These are phyloP conservation scores for Atherinosoma microstoma DNA, from an alignment of 2,797 vertebrate genomes.

Conservation along the genomic window DNA sequence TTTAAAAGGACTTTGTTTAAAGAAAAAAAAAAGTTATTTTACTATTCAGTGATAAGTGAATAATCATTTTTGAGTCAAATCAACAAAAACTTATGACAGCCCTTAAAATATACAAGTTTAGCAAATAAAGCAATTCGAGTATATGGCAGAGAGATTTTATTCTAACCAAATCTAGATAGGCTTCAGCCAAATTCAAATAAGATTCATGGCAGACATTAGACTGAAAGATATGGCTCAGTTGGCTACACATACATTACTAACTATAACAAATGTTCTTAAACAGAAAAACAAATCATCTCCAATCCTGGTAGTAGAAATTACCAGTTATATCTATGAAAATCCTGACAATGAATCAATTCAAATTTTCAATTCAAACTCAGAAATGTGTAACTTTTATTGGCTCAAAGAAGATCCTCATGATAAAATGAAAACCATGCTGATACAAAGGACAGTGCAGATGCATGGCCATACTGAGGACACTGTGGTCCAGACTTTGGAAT, in stretches of 20 bases:
- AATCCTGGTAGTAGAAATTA: neutral
- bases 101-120: conserved; percentile 1
- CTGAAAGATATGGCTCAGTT: neutral
- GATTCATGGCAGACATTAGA: conserved; percentile 18
- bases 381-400: neutral
- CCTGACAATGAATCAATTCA: neutral
- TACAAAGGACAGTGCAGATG: neutral
- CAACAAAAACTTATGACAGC: conserved; percentile 3
- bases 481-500: too few species aligned
- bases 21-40: neutral
- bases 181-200: conserved; percentile 28
- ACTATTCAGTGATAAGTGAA: too few species aligned
- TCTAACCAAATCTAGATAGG: conserved; percentile 10
- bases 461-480: too few species aligned
- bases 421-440: neutral
- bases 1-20: neutral
- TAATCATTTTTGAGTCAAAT: neutral
- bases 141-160: neutral
- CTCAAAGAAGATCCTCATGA: neutral
- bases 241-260: conserved; percentile 23
- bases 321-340: neutral
- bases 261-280: conserved; percentile 9
- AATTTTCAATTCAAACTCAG: neutral
- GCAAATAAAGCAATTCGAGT: conserved; percentile 18
- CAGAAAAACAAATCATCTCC: conserved; percentile 1